Percentiles rank a stretch among this genome's conserved stretches.
phyloP scores from a whole-genome alignment of 2,888 invertebrate genomes.

The Heliconius ismenius region DNA sequence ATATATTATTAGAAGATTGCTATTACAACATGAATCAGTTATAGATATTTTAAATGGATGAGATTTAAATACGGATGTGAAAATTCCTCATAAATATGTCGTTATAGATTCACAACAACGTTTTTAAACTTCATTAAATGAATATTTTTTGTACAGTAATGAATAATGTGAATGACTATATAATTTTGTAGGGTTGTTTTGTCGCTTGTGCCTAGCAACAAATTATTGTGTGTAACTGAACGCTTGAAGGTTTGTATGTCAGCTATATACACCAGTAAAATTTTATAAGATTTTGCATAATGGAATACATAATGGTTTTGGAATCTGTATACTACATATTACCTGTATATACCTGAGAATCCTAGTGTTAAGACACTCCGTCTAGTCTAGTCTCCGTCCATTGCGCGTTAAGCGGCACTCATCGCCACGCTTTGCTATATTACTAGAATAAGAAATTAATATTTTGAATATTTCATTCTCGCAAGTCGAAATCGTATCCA shows the following conservation, averaged over 20 bases:
- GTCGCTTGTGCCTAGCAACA: not conserved
- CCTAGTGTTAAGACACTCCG: no score
- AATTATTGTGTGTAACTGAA: not conserved
- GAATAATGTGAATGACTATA: not conserved
- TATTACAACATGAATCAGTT: slow-evolving; percentile 10
- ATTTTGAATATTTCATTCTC: no score
- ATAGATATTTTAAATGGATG: slow-evolving; percentile 8
- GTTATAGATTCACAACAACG: not conserved
- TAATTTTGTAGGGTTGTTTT: not conserved
- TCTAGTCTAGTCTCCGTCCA: no score
- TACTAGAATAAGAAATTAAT: no score
- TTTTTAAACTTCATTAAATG: not conserved
- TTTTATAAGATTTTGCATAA: not conserved
- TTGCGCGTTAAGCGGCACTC: no score
- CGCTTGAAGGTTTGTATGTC: not conserved
- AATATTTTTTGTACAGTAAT: not conserved
- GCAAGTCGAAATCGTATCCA: no score
- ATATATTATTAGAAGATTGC: not conserved
- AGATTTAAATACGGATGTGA: not conserved
- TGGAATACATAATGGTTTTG: not conserved
- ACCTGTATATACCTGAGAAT: no score
- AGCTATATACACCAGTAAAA: not conserved
- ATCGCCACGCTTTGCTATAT: no score
- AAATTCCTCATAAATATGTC: not conserved
- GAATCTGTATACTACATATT: not conserved